Conservation (phyloP, 2,888 invertebrate genomes). For the Limnephilus lunatus region DNA sequence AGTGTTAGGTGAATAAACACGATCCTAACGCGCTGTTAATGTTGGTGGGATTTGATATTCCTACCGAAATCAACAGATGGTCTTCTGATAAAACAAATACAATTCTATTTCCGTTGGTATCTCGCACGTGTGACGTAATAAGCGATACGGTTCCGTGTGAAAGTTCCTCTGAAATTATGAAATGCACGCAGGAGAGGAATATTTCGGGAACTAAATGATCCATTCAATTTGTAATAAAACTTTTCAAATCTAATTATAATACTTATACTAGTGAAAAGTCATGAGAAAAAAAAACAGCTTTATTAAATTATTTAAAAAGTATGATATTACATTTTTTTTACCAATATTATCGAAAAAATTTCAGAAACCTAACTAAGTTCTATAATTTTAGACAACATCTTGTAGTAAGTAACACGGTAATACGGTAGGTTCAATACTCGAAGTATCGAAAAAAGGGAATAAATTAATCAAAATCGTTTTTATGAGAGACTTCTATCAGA, state of each 20-base stretch:
- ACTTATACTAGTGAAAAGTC: too few relatives aligned
- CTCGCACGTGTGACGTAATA: slow-evolving; percentile 41
- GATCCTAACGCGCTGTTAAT: not conserved
- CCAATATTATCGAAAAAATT: not conserved
- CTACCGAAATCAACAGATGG: slow-evolving; percentile 29
- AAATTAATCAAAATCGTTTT: too few relatives aligned
- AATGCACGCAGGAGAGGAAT: not conserved
- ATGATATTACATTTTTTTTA: not conserved
- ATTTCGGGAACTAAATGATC: not conserved
- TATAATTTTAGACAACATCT: not conserved
- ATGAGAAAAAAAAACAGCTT: too few relatives aligned
- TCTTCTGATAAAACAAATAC: slow-evolving; percentile 42
- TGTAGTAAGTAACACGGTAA: not conserved
- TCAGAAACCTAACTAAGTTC: not conserved
- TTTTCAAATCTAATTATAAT: not conserved
- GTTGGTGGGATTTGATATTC: not conserved
- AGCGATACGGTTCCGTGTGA: slow-evolving; percentile 15
- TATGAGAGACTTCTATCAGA: too few relatives aligned
- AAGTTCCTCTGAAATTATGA: not conserved
- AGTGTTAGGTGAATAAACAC: not conserved
- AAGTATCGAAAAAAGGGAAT: not conserved
- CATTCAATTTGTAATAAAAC: not conserved
- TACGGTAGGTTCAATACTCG: not conserved
- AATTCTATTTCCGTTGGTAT: slow-evolving; percentile 41
- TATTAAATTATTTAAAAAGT: too few relatives aligned